These are phyloP conservation scores for Rhabdomys pumilio DNA, from an alignment of 2,797 vertebrate genomes.

Conservation along the genomic window DNA sequence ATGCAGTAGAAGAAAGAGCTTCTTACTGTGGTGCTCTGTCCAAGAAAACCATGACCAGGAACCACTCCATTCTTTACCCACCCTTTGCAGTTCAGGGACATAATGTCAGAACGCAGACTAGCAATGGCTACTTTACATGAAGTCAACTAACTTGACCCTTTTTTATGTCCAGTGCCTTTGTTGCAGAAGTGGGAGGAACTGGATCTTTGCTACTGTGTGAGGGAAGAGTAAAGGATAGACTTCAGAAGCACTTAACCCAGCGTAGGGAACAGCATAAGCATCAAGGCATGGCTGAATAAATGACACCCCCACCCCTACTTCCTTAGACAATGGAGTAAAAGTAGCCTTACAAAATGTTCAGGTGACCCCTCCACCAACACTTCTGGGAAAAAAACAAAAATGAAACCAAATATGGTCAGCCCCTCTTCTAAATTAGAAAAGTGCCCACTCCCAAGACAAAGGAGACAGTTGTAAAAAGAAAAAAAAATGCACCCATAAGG, in stretches of 20 bases:
- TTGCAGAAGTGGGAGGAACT: background rate
- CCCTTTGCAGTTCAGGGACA: background rate
- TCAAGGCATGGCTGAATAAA: background rate
- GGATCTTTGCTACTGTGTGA: background rate
- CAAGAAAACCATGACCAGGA: background rate
- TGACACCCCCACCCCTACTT: background rate
- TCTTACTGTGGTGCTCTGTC: background rate
- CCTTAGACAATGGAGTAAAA: constrained; percentile 7
- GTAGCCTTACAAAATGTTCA: background rate
- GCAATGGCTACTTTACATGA: background rate
- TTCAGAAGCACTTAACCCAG: background rate
- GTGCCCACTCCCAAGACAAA: background rate
- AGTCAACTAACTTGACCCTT: background rate
- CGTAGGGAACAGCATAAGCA: background rate
- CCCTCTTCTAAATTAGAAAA: constrained; percentile 9
- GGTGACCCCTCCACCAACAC: background rate
- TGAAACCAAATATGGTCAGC: background rate
- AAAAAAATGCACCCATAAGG: background rate
- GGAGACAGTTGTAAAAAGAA: background rate
- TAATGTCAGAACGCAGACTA: background rate
- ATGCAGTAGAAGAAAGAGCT: background rate
- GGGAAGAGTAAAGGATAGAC: background rate
- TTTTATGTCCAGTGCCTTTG: background rate
- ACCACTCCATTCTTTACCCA: background rate
- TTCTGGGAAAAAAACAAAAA: background rate